Evolutionary conservation across 35 echinoderm and acorn worm species (phyloP), one percentile per base, ranked within the genome.

Genomic region (Chiridota heheva): DNA sequence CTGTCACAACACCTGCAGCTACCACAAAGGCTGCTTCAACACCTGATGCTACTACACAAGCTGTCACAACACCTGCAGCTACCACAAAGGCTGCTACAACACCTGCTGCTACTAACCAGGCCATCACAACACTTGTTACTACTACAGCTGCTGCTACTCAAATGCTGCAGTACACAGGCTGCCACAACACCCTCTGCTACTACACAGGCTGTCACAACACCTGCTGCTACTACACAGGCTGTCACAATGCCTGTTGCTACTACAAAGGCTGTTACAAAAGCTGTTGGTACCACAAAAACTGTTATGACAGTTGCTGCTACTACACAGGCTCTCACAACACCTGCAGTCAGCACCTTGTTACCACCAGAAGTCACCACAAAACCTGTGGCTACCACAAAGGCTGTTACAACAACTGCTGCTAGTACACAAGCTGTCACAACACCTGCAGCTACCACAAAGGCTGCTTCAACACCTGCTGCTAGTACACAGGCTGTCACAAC

Each of bases 71-170:
- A 69, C 3, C 81, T 38, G 20, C 17, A 6, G 32, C 26, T 28
- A 17, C 25, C 45, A 67, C 61, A n/a, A 3, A n/a, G 18, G 4
- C 22, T 22, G 8, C 34, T 10, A 74, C 2, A 7, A 76, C 72
- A 31, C 29, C 72, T 29, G 66, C 68, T 45, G 41, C 57, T 36
- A 72, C 46, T 35, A 72, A n/a, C n/a, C n/a, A 56, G 25, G 65
- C 47, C 42, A 27, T 43, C 22, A 84, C 81, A 7, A 73, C 83
- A 26, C 71, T 25, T 17, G 36, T 31, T 31, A 16, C 66, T 0
- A 72, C 36, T 18, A 44, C 39, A 34, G 60, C 42, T 3, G 68
- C 72, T 24, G 56, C 57, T 4, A 46, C 72, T 35, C 53, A 37
- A 47, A 78, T 10, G 79, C 84, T 22, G 56, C 13, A 60, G 33